Evolutionary conservation across 2,888 invertebrate species (phyloP), one percentile per base, ranked within the genome.

Genomic region (Cantharis rustica): DNA sequence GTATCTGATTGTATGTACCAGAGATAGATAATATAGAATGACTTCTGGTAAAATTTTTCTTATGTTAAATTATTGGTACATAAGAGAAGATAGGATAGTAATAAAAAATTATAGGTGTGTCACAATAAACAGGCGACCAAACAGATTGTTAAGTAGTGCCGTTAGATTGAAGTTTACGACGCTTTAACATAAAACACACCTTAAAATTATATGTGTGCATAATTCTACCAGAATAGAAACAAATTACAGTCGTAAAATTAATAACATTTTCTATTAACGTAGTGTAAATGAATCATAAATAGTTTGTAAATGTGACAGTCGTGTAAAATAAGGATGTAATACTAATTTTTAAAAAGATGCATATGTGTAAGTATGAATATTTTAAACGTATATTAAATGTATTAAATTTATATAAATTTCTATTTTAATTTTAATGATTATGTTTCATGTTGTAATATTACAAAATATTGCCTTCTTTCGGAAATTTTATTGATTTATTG

Each of bases 51-150:
- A 47, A 47, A 47, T n/a, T n/a, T 47, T 47, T 47, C n/a, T 47
- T 47, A 47, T 47, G 47, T 47, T 47, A 47, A 47, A 47, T 47
- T 47, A 47, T 47, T 47, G 47, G 47, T 47, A 23, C 20, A 66
- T 20, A 66, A 23, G 23, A 66, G 64, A 16, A 66, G 64, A 66
- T 66, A 66, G 64, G 64, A 66, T 20, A 66, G 64, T 23, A 66
- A 66, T 66, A 66, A 66, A 66, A 47, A 66, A 66, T 66, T 66
- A 66, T 66, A 66, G 64, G 64, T 66, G 64, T 66, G 64, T 66
- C 64, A 23, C 23, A 66, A 66, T 66, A 66, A 66, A 66, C 23
- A 66, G 64, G 23, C 23, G 64, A 66, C 23, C 64, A 66, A 66
- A 23, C 23, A 66, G 64, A 66, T 66, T 66, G 64, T 66, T 66